phyloP scores from a whole-genome alignment of 2,888 invertebrate species.

The Spodoptera exigua region DNA sequence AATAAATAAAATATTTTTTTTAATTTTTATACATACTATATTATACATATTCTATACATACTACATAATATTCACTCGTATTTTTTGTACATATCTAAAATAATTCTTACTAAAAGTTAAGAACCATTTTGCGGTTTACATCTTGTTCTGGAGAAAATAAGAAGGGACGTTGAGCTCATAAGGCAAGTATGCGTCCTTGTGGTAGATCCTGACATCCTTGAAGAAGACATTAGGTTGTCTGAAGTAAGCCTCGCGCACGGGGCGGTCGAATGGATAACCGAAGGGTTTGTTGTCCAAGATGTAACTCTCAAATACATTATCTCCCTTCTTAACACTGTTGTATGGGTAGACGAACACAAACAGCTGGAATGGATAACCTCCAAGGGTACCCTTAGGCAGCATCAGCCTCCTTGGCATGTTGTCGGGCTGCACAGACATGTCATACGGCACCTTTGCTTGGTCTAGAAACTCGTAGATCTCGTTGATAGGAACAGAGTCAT shows the following conservation, averaged over 20 bases:
- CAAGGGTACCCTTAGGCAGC: conserved; percentile 92
- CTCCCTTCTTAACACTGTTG: conserved; percentile 75
- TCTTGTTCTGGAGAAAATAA: conserved; percentile 57
- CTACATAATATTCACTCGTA: conserved; percentile 17
- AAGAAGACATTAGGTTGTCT: conserved; percentile 90
- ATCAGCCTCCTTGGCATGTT: conserved; percentile 92
- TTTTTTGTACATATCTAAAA: conserved; percentile 38
- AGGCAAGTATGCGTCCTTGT: conserved; percentile 77
- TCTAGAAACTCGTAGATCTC: conserved; percentile 89
- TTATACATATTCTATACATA: conserved; percentile 8
- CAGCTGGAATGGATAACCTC: conserved; percentile 91
- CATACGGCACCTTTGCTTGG: conserved; percentile 86
- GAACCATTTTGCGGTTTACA: conserved; percentile 18
- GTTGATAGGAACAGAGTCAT: conserved; percentile 90
- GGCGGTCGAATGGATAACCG: conserved; percentile 90
- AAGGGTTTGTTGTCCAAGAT: conserved; percentile 86
- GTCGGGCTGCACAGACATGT: conserved; percentile 87
- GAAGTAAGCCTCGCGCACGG: conserved; percentile 80
- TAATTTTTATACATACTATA: conserved; percentile 1
- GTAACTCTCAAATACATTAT: conserved; percentile 66
- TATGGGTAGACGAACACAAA: conserved; percentile 90
- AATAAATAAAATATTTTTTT: no score
- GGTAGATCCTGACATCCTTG: conserved; percentile 88
- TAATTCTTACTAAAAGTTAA: conserved; percentile 12
- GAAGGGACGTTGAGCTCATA: conserved; percentile 70